phyloP scores from a whole-genome alignment of 2,113 vertebrate genomes.

The Octodon degus region DNA sequence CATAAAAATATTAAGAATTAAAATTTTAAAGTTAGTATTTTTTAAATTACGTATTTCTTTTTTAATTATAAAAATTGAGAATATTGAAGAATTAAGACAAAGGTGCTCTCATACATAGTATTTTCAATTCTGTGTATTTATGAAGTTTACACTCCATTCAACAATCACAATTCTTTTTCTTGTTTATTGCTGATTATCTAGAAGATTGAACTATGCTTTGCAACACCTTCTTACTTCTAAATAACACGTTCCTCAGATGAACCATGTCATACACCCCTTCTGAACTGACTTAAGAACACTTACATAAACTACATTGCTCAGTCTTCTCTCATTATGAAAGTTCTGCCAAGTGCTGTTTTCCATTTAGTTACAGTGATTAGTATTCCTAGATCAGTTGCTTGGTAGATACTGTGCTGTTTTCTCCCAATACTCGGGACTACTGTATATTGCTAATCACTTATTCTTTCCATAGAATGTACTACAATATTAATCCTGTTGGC shows the following conservation, averaged over 20 bases:
- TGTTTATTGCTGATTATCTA: neutral
- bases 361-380: neutral
- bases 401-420: neutral
- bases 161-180: neutral
- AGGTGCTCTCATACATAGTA: neutral
- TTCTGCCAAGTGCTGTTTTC: neutral
- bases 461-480: neutral
- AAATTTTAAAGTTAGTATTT: neutral
- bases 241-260: neutral
- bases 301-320: neutral
- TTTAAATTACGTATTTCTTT: neutral
- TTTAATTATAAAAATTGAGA: conserved; percentile 41
- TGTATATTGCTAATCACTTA: neutral
- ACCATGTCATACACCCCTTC: neutral
- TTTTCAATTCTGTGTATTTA: neutral
- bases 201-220: neutral
- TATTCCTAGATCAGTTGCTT: neutral
- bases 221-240: neutral
- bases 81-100: neutral
- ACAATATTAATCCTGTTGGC: neutral
- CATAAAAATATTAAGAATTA: neutral
- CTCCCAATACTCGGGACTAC: neutral
- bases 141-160: neutral
- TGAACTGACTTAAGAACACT: neutral
- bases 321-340: neutral